Percentiles rank a stretch among this genome's conserved stretches.
Conservation (phyloP, 2,113 vertebrate genomes). For the Cisticola juncidis region DNA sequence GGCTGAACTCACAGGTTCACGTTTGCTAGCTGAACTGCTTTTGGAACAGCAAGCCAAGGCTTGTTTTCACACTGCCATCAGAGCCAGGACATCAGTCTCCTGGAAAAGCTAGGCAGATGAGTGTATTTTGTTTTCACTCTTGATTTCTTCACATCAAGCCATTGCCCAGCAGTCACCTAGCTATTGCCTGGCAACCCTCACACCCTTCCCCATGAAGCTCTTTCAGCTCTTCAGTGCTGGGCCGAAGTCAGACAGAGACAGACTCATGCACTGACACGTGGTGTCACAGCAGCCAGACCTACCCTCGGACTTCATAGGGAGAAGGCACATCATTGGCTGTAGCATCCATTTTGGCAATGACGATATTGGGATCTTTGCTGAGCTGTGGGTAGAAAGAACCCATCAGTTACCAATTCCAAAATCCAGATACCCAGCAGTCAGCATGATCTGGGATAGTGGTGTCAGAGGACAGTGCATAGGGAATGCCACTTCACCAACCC, state of each 20-base stretch:
- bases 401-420: neutral
- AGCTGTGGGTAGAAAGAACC: slow-evolving; percentile 76
- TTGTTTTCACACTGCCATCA: neutral
- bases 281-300: slow-evolving; percentile 21
- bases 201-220: neutral
- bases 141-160: neutral
- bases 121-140: neutral
- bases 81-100: neutral
- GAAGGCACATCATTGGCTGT: slow-evolving; percentile 97
- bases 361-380: slow-evolving; percentile 84
- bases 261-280: rapidly evolving
- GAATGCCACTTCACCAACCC: neutral
- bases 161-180: neutral
- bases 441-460: rapidly evolving
- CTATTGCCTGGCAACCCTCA: neutral
- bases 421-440: neutral
- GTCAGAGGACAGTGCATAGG: neutral
- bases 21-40: neutral
- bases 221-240: neutral
- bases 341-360: slow-evolving; percentile 98
- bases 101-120: neutral
- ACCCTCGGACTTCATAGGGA: slow-evolving; percentile 96
- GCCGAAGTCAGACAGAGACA: neutral
- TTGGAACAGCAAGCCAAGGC: neutral
- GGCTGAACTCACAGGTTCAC: neutral